phyloP scores from a whole-genome alignment of 1,140 invertebrate genomes.

The Antheraea mylitta region DNA sequence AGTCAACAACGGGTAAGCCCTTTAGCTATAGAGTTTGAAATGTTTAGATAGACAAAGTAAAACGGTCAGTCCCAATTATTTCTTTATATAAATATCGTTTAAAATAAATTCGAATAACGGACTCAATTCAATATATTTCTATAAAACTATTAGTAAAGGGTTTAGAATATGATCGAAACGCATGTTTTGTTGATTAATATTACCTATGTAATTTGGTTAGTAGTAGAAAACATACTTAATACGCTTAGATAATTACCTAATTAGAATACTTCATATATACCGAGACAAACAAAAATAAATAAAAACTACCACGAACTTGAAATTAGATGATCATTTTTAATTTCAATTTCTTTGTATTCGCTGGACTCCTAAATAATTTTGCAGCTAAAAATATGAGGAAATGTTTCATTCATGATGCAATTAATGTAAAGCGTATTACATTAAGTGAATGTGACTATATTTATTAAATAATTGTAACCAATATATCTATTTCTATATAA shows the following conservation, averaged over 20 bases:
- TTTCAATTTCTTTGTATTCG: background rate
- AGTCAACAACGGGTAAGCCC: background rate
- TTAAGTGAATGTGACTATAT: too few species aligned
- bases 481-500: too few species aligned
- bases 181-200: background rate
- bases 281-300: too few species aligned
- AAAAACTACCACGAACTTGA: background rate
- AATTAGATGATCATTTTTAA: background rate
- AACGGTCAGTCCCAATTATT: background rate
- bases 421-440: too few species aligned
- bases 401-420: constrained; percentile 7
- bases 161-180: background rate
- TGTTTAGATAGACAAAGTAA: background rate
- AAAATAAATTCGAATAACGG: background rate
- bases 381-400: background rate
- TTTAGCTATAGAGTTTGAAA: background rate
- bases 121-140: background rate
- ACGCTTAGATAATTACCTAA: background rate
- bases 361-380: background rate
- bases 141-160: background rate
- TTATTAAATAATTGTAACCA: too few species aligned
- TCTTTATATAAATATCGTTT: background rate
- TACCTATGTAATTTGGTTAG: background rate
- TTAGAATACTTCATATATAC: too few species aligned
- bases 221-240: background rate